phyloP scores from a whole-genome alignment of 2,888 invertebrate genomes.

The Cosmia trapezina region DNA sequence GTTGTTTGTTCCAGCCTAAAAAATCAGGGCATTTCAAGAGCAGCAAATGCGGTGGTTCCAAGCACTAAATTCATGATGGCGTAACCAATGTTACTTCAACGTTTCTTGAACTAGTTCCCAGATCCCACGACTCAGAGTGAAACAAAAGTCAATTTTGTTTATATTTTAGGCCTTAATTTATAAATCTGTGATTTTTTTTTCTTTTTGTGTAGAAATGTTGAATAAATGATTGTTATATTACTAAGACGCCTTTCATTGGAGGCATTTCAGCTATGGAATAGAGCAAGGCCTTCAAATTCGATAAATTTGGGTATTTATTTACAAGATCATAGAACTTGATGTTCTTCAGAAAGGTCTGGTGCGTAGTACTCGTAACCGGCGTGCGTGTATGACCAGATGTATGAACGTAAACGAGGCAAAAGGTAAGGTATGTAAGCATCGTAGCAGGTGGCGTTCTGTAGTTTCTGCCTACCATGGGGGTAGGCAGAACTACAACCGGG shows the following conservation, averaged over 20 bases:
- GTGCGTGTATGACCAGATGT: no score
- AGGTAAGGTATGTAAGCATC: no score
- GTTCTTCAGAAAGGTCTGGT: no score
- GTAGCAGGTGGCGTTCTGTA: no score
- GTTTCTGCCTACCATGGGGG: no score
- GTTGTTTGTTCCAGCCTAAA: slow-evolving; percentile 75
- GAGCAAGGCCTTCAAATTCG: neutral
- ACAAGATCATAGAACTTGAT: neutral
- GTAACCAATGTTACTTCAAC: neutral
- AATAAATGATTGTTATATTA: slow-evolving; percentile 40
- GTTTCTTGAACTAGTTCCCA: slow-evolving; percentile 12
- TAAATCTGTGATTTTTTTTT: slow-evolving; percentile 28
- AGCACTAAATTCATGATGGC: slow-evolving; percentile 14
- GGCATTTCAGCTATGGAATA: neutral
- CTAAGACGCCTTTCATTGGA: neutral
- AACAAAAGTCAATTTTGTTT: neutral
- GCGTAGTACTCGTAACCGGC: no score
- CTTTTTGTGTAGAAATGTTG: slow-evolving; percentile 24
- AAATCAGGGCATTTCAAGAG: slow-evolving; percentile 74
- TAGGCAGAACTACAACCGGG: neutral
- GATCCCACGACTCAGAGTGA: slow-evolving; percentile 3
- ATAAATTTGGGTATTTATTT: neutral
- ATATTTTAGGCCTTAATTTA: slow-evolving; percentile 5
- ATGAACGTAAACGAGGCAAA: no score
- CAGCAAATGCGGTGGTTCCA: slow-evolving; percentile 55